Evolutionary conservation across 2,113 vertebrate genomes (phyloP).

Genomic region (Nannobrachium achirus): DNA sequence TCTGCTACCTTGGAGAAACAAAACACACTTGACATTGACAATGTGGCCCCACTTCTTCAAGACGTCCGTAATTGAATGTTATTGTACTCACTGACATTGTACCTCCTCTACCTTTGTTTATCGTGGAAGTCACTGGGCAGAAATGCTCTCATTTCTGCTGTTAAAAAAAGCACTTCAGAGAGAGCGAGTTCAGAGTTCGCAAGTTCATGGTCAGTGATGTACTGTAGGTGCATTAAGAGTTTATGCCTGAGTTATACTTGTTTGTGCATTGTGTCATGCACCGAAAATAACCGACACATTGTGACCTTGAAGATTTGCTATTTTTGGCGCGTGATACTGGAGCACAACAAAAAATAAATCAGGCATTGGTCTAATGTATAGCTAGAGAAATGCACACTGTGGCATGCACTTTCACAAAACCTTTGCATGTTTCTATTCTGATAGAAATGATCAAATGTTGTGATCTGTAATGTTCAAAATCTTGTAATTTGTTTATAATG

Average conservation of each 20-base stretch:
- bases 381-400: conserved; percentile 4
- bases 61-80: not conserved
- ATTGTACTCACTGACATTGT: conserved; percentile 3
- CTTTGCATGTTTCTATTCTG: conserved; percentile 38
- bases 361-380: not conserved
- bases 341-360: too few species aligned
- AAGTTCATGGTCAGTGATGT: not conserved
- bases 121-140: conserved; percentile 7
- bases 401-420: conserved; percentile 31
- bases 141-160: conserved; percentile 7
- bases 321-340: too few species aligned
- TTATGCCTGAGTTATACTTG: too few species aligned
- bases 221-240: not conserved
- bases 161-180: not conserved
- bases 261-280: too few species aligned
- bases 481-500: not conserved
- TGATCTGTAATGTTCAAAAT: conserved; percentile 2
- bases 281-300: too few species aligned
- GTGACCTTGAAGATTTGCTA: too few species aligned
- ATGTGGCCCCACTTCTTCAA: conserved; percentile 9
- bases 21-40: conserved; percentile 42
- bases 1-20: conserved; percentile 18
- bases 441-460: conserved; percentile 8
- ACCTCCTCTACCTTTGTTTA: conserved; percentile 29
- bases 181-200: not conserved